Base-by-base conservation (phyloP, 2,797 vertebrate genomes). In the Picus viridis region DNA sequence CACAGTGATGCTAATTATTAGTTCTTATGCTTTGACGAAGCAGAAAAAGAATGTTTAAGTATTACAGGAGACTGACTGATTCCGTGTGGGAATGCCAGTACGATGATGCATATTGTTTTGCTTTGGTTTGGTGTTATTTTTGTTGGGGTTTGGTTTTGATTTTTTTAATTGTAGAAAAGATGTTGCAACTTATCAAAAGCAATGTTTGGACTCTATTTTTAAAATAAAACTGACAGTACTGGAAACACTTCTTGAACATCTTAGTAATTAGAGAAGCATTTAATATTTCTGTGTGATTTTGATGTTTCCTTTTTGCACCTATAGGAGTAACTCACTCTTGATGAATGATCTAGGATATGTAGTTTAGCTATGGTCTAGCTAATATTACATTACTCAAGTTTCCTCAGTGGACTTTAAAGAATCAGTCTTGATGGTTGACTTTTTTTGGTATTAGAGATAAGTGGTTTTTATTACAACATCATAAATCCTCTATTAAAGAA, bases 171-270 rank as follows among this genome's bases (percentile, higher is more conserved):
- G 81, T 93, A 96, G 81, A 84, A 90, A 87, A 90, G 89, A 91
- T 53, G 67, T 94, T 95, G 90, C 88, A 97, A 84, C 90, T 96
- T 97, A 97, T 78, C 64, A 92, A 90, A 96, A 96, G 75, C 78
- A 69, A 96, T 93, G 82, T 96, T 96, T 96, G 90, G 83, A 95
- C 22, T 97, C 86, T 96, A 95, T 95, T 97, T 97, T 97, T 94
- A 4, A 96, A 97, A 96, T 97, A 95, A 97, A 97, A 95, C 41
- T 80, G 88, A 75, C 70, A 80, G 88, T 86, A 86, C 22, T 71
- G 47, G 32, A 87, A 75, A 84, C 14, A 30, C 81, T 76, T 74
- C 12, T 86, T 45, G 57, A 80, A 39, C 43, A 27, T 91, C 16
- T 82, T 92, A 64, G 49, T 92, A 83, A 86, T 69, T 79, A 43